Evolutionary conservation across 2,888 invertebrate genomes (phyloP).

Genomic region (Cremastinae sp.): DNA sequence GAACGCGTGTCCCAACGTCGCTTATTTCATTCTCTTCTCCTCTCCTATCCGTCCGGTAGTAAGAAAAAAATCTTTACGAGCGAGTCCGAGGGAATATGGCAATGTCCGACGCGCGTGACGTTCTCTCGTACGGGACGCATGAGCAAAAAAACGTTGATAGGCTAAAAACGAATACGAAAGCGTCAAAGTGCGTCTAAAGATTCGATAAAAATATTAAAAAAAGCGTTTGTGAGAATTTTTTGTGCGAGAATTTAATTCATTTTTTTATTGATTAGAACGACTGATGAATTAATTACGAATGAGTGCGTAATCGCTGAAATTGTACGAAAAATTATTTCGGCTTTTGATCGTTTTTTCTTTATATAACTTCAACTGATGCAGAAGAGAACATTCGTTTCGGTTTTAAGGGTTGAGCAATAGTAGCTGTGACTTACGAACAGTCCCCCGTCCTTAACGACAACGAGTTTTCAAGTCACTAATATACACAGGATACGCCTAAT

Average conservation of each 20-base stretch:
- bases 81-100: slow-evolving; percentile 43
- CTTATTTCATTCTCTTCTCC: too few relatives aligned
- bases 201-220: too few relatives aligned
- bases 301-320: too few relatives aligned
- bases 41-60: slow-evolving; percentile 56
- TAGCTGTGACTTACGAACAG: slow-evolving; percentile 27
- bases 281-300: too few relatives aligned
- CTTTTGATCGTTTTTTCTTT: too few relatives aligned
- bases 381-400: background rate
- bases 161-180: slow-evolving; percentile 15
- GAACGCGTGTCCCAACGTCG: slow-evolving; percentile 61
- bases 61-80: slow-evolving; percentile 59
- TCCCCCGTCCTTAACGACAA: slow-evolving; percentile 48
- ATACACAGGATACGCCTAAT: slow-evolving; percentile 52
- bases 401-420: background rate
- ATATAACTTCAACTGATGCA: background rate
- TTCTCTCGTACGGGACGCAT: slow-evolving; percentile 2
- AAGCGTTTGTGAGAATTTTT: too few relatives aligned
- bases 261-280: too few relatives aligned
- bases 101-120: slow-evolving; percentile 20
- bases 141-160: slow-evolving; percentile 11
- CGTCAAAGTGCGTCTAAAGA: slow-evolving; percentile 27
- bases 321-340: too few relatives aligned
- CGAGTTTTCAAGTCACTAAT: slow-evolving; percentile 38
- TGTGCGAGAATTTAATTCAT: too few relatives aligned